Percentiles rank a stretch among this genome's conserved stretches.
phyloP scores from a whole-genome alignment of 2,113 vertebrate genomes.

The Clarias gariepinus region DNA sequence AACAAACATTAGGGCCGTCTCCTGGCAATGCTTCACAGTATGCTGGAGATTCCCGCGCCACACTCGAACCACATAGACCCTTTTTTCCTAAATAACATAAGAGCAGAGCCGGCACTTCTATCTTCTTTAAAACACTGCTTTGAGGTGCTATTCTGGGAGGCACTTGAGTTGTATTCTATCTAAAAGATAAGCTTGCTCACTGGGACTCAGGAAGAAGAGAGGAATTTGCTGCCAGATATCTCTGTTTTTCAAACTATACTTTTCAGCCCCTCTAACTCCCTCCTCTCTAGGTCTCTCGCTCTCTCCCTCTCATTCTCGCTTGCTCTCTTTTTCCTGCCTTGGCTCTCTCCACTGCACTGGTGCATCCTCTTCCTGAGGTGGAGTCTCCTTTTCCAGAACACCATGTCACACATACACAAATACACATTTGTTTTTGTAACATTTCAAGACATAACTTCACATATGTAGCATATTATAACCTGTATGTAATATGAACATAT shows the following conservation, averaged over 20 bases:
- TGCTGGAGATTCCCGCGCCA: background rate
- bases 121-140: conserved; percentile 55
- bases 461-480: background rate
- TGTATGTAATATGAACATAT: background rate
- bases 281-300: background rate
- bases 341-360: conserved; percentile 71
- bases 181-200: conserved; percentile 72
- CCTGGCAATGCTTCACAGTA: background rate
- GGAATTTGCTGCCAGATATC: conserved; percentile 76
- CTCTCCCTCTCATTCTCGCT: background rate
- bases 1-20: no score
- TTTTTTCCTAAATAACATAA: background rate
- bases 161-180: conserved; percentile 70
- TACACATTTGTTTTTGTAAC: background rate
- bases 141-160: conserved; percentile 74
- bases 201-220: conserved; percentile 75
- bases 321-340: conserved; percentile 63
- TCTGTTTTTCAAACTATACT: conserved; percentile 67
- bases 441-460: background rate
- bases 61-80: background rate
- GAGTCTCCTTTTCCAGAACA: conserved; percentile 72
- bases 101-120: background rate
- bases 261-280: conserved; percentile 35
- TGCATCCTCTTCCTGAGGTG: conserved; percentile 83
- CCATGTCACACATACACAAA: conserved; percentile 31